Conservation (phyloP, 2,113 vertebrate species). For the Mungos mungo region DNA sequence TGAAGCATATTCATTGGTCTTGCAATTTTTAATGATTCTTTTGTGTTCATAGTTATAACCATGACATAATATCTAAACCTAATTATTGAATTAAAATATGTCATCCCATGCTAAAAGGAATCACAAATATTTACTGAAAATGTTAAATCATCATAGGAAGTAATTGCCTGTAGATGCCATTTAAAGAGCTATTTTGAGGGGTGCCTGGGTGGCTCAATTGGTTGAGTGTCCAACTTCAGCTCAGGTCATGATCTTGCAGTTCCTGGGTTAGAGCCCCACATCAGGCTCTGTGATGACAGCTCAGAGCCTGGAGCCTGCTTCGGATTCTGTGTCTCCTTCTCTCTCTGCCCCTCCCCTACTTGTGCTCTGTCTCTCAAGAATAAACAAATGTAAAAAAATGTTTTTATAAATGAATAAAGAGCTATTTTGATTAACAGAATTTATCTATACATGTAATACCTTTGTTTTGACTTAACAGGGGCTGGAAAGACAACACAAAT, state of each 20-base stretch:
- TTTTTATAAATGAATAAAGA: not conserved
- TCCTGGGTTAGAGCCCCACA: too few relatives aligned
- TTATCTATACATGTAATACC: not conserved
- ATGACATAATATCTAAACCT: not conserved
- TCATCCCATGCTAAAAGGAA: not conserved
- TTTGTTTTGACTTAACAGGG: not conserved
- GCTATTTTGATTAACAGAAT: not conserved
- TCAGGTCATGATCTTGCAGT: too few relatives aligned
- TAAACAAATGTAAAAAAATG: too few relatives aligned
- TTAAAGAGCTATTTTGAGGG: not conserved
- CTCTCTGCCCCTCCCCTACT: too few relatives aligned
- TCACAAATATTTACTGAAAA: slow-evolving; percentile 14
- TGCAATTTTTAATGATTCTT: slow-evolving; percentile 43
- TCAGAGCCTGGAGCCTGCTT: too few relatives aligned
- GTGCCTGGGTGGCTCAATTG: too few relatives aligned
- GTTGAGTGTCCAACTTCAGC: too few relatives aligned
- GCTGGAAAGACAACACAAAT: not conserved
- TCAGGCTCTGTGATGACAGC: too few relatives aligned
- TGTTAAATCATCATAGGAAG: slow-evolving; percentile 12
- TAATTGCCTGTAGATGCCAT: not conserved
- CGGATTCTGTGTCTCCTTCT: too few relatives aligned
- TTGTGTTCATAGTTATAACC: not conserved
- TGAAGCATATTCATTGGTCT: not conserved
- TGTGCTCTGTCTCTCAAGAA: too few relatives aligned
- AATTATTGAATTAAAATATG: slow-evolving; percentile 14